Evolutionary conservation across 2,113 vertebrate species (phyloP).

Genomic region (Bubo blakistoni): DNA sequence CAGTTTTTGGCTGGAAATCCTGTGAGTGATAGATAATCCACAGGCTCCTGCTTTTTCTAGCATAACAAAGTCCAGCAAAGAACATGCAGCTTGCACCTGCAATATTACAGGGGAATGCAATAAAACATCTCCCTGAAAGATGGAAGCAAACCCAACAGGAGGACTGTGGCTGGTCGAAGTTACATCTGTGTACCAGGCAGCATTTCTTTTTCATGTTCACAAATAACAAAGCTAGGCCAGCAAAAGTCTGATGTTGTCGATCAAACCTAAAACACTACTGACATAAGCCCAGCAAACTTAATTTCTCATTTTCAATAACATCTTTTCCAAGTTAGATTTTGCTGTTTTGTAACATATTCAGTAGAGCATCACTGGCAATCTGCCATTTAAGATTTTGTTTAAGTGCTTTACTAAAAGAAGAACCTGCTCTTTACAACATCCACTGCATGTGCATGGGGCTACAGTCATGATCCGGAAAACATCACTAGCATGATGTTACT

Average conservation of each 20-base stretch:
- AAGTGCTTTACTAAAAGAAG: neutral
- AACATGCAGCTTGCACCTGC: rapidly evolving
- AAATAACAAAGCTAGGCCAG: neutral
- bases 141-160: neutral
- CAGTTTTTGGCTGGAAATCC: neutral
- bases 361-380: neutral
- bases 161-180: neutral
- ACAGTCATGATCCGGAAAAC: neutral
- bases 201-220: neutral
- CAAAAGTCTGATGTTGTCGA: neutral
- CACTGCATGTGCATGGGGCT: neutral
- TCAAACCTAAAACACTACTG: neutral
- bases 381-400: neutral
- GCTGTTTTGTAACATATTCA: neutral
- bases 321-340: neutral
- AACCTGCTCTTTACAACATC: neutral
- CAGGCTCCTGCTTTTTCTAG: neutral
- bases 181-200: neutral
- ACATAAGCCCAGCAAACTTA: neutral
- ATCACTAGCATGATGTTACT: neutral
- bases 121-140: neutral
- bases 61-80: neutral
- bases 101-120: neutral
- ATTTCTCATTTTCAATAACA: neutral
- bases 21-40: neutral